Evolutionary conservation across 2,113 vertebrate species (phyloP), one percentile per base, ranked within the genome.

Genomic region (Dasyornis broadbenti): DNA sequence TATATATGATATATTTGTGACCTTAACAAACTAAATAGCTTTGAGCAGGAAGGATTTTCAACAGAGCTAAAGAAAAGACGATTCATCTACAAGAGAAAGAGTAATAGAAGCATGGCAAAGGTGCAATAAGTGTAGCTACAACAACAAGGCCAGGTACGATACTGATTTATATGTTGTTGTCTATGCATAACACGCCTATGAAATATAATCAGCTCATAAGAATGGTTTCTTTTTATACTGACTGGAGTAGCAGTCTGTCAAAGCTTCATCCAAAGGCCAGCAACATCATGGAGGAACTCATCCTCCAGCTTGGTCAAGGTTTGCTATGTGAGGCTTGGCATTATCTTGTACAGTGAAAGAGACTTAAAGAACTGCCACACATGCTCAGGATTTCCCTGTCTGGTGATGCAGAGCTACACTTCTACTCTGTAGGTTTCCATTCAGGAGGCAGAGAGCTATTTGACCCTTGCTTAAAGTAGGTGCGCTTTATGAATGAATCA

Each of bases 281-380:
- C 2, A 33, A 14, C 20, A 40, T 6, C 16, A 6, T 6, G 6
- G 24, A 35, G 19, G 3, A 84, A 1, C 15, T 70, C 30, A 44
- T 33, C 30, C 18, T 44, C 4, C 45, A 37, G 4, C 14, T 18
- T 0, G 0, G 24, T 23, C 30, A 28, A 68, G 5, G 9, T 47
- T 35, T 69, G 11, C 28, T 53, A 7, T 0, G 0, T 53, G 28
- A 60, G 33, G 13, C 21, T 77, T 49, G 23, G 2, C 6, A 24
- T 24, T 11, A n/a, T 33, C 4, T 23, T 23, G 3, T 8, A 21
- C 5, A 28, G 15, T 3, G 9, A 60, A 26, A 68, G 10, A 37
- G 6, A 17, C 8, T 45, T 11, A 59, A 54, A 28, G 68, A 61
- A 12, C 20, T 49, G 12, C 1, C 19, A 9, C 28, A 11, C 2